Evolutionary conservation across 2,888 invertebrate genomes (phyloP).

Genomic region (Saturnia japonica): DNA sequence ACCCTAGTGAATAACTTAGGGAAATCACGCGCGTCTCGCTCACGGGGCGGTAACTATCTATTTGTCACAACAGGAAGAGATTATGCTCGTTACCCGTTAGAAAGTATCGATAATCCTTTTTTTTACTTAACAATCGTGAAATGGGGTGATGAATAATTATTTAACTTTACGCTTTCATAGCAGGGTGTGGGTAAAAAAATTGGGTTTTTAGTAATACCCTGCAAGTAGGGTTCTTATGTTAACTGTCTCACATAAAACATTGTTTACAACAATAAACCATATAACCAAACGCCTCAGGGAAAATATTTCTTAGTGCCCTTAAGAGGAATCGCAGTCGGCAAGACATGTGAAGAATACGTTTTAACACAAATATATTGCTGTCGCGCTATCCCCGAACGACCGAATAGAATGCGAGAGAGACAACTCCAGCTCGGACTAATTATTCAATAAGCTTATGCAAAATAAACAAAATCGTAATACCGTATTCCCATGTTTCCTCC

Average conservation of each 20-base stretch:
- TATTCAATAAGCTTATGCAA: too few relatives aligned
- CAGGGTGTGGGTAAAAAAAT: background rate
- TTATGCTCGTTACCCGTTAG: slow-evolving; percentile 66
- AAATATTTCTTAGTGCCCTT: background rate
- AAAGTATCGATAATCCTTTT: slow-evolving; percentile 64
- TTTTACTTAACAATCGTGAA: slow-evolving; percentile 24
- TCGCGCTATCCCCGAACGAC: too few relatives aligned
- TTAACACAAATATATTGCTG: too few relatives aligned
- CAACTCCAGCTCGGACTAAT: too few relatives aligned
- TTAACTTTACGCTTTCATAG: slow-evolving; percentile 23
- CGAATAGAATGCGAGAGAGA: too few relatives aligned
- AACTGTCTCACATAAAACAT: background rate
- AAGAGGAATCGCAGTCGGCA: too few relatives aligned
- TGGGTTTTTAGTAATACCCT: background rate
- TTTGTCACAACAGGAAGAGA: slow-evolving; percentile 63
- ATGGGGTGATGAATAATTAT: background rate
- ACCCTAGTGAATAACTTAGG: slow-evolving; percentile 48
- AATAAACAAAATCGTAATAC: too few relatives aligned
- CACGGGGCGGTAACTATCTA: slow-evolving; percentile 51
- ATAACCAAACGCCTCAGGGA: background rate
- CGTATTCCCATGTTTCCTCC: too few relatives aligned
- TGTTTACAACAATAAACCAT: too few relatives aligned
- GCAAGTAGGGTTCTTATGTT: background rate
- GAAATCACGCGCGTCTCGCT: slow-evolving; percentile 37
- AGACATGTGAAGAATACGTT: too few relatives aligned